Percentiles rank a stretch among this genome's conserved stretches.
phyloP scores from a whole-genome alignment of 2,113 vertebrate genomes.

The Perca fluviatilis region DNA sequence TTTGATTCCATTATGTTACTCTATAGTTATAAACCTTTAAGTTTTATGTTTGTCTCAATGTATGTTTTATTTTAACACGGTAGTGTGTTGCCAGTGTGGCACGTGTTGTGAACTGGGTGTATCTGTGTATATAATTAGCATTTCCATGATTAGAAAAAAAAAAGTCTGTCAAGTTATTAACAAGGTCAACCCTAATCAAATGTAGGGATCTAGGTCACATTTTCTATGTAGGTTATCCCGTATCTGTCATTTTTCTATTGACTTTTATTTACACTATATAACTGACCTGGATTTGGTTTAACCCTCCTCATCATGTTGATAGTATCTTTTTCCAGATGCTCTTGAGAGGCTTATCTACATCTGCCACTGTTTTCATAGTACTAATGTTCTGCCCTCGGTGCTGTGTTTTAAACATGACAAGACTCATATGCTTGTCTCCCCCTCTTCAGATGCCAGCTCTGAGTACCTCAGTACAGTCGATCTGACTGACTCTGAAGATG shows the following conservation, averaged over 20 bases:
- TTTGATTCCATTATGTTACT: conserved; percentile 60
- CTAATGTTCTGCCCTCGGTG: conserved; percentile 6
- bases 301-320: conserved; percentile 32
- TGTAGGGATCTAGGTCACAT: conserved; percentile 61
- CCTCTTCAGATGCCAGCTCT: conserved; percentile 88
- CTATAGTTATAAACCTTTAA: background rate
- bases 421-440: conserved; percentile 38
- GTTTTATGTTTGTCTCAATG: background rate
- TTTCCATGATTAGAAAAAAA: conserved; percentile 18
- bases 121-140: background rate
- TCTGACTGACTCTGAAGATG: conserved; percentile 88
- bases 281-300: conserved; percentile 56
- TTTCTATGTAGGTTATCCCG: conserved; percentile 43
- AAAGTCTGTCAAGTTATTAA: background rate
- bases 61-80: background rate
- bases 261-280: conserved; percentile 38
- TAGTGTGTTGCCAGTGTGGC: background rate
- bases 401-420: conserved; percentile 23
- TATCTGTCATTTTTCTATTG: conserved; percentile 7
- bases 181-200: conserved; percentile 50
- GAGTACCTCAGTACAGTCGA: conserved; percentile 90
- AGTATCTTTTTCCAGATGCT: conserved; percentile 37
- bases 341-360: conserved; percentile 43
- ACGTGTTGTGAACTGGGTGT: background rate
- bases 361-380: conserved; percentile 38